Base-by-base conservation (phyloP, 2,888 invertebrate species). In the Hirtodrosophila duncani region DNA sequence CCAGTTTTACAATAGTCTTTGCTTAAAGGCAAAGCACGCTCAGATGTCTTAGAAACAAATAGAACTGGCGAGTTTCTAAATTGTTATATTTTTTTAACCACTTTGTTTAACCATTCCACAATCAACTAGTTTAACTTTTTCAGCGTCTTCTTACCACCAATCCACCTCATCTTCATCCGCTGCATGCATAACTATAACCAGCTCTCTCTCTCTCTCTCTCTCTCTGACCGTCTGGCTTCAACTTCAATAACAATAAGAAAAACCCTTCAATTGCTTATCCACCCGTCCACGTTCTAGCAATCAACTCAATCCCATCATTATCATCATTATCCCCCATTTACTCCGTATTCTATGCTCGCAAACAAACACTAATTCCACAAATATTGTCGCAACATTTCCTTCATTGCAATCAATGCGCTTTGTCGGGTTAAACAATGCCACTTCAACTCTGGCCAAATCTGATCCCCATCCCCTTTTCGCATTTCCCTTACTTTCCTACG, bases 291-390 rank as follows among this genome's bases (percentile, higher is more conserved):
- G 9, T 16, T 37, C 26, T 10, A 20, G 17, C 57, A 57, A 45
- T 43, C 55, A 57, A 57, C 37, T 38, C 48, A 36, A 37, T 52
- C 46, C 41, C 30, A 42, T 53, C 50, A 43, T 42, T 49, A 27
- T 31, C 48, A 46, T 33, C 38, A 46, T 30, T 45, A 41, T 33
- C 52, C 52, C n/a, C n/a, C n/a, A n/a, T n/a, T n/a, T n/a, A n/a
- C n/a, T n/a, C n/a, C n/a, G n/a, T n/a, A n/a, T n/a, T n/a, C n/a
- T n/a, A n/a, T n/a, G n/a, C n/a, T n/a, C n/a, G n/a, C n/a, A n/a
- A n/a, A n/a, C n/a, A n/a, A n/a, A 55, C 63, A 79, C 80, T 74
- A 75, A 68, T 67, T 79, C 58, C 55, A 57, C 67, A 71, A 71
- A 71, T 64, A 72, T 68, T 80, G 68, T 52, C 39, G 39, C 48